phyloP scores from a whole-genome alignment of 2,888 invertebrate genomes.

The Xestia rhomboidea region DNA sequence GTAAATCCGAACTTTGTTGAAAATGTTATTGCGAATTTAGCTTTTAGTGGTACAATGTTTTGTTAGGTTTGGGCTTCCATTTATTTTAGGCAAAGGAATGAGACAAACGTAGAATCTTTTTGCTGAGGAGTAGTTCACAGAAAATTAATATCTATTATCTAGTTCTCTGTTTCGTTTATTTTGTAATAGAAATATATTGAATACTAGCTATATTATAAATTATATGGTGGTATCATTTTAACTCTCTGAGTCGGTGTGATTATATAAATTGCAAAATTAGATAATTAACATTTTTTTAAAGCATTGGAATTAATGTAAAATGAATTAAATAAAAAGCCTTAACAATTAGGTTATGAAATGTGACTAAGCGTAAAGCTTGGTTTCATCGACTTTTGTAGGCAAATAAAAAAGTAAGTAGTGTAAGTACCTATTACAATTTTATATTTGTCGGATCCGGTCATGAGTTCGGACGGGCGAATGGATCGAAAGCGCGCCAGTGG shows the following conservation, averaged over 20 bases:
- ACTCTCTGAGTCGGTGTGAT: not conserved
- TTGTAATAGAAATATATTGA: not conserved
- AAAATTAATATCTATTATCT: not conserved
- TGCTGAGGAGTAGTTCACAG: not conserved
- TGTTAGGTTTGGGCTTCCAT: not conserved
- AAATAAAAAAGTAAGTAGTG: too few species aligned
- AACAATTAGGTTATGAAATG: not conserved
- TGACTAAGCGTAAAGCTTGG: not conserved
- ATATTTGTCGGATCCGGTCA: too few species aligned
- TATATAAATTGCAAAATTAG: not conserved
- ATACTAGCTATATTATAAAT: not conserved
- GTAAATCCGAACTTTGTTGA: conserved; percentile 13
- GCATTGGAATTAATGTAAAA: not conserved
- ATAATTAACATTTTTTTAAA: not conserved
- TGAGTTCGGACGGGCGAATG: too few species aligned
- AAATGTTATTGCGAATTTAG: conserved; percentile 27
- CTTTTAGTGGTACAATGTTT: not conserved
- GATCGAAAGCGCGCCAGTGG: too few species aligned
- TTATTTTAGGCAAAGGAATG: not conserved
- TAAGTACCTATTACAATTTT: too few species aligned
- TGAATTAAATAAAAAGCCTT: not conserved
- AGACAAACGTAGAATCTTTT: not conserved
- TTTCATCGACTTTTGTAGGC: not conserved
- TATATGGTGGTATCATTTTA: not conserved
- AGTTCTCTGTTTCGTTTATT: not conserved